Base-by-base conservation (phyloP, 1,140 invertebrate species). In the Chlorops oryzae region DNA sequence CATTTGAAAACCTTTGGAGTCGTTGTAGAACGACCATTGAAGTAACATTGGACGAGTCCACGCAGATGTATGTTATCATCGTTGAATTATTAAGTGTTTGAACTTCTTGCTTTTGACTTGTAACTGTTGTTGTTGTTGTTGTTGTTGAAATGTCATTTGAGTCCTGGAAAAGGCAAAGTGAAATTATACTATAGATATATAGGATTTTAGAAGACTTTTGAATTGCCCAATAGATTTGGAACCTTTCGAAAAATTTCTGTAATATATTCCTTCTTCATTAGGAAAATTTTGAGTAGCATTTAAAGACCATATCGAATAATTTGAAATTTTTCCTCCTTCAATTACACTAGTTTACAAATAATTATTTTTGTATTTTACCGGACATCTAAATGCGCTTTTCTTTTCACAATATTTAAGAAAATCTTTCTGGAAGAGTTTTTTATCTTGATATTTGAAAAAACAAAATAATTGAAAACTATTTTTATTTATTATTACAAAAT, bases 1-100 rank as follows among this genome's bases (percentile, higher is more conserved):
- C 79, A 81, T 51, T 76, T 70, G 25, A 81, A 80, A 9, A 78
- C 74, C 49, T 78, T 79, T 4, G 79, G 24, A n/a, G n/a, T n/a
- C n/a, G n/a, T n/a, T n/a, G n/a, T n/a, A n/a, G n/a, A n/a, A n/a
- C n/a, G n/a, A n/a, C n/a, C n/a, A n/a, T n/a, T n/a, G n/a, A n/a
- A n/a, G n/a, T n/a, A n/a, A n/a, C n/a, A n/a, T n/a, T n/a, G n/a
- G n/a, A n/a, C n/a, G n/a, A n/a, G n/a, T n/a, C n/a, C n/a, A n/a
- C n/a, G n/a, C n/a, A n/a, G n/a, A n/a, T 1, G 65, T 68, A 25
- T 69, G 61, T 17, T 57, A 63, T 27, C 22, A 42, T 1, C 65
- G 58, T 34, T 42, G 1, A 6, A 38, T 5, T 15, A 39, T 20
- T 32, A 43, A 25, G 18, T 39, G 20, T 39, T 32, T 27, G n/a